Conservation (phyloP, 2,113 vertebrate genomes). For the Pagrus major region DNA sequence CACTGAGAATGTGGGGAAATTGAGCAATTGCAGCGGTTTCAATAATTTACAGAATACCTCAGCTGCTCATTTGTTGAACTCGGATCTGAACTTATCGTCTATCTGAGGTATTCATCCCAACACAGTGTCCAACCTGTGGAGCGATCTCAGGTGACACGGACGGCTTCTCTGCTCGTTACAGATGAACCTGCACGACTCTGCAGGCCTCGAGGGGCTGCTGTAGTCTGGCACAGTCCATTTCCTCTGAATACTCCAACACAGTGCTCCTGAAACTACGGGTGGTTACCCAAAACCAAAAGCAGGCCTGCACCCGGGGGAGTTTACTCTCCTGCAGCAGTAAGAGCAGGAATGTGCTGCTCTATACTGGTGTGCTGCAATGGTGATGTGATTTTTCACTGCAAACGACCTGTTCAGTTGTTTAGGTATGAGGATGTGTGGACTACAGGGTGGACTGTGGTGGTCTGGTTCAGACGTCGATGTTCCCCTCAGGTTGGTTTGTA, state of each 20-base stretch:
- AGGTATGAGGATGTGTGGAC: too few relatives aligned
- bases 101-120: not conserved
- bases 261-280: not conserved
- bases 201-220: not conserved
- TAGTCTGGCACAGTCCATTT: not conserved
- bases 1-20: too few relatives aligned
- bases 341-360: too few relatives aligned
- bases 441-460: too few relatives aligned
- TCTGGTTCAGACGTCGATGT: too few relatives aligned
- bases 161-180: not conserved
- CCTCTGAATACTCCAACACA: not conserved
- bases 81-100: not conserved
- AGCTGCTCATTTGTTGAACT: not conserved
- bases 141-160: not conserved
- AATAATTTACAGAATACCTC: not conserved
- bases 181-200: not conserved
- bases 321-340: not conserved
- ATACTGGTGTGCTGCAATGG: too few relatives aligned
- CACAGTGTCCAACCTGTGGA: not conserved
- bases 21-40: not conserved
- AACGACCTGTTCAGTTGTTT: too few relatives aligned
- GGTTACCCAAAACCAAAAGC: not conserved
- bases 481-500: too few relatives aligned
- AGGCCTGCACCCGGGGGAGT: not conserved
- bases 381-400: too few relatives aligned